A percentile compares a stretch with the other conserved stretches of the same genome.
phyloP scores from a whole-genome alignment of 2,888 invertebrate species.

The Drosophila ezoana region DNA sequence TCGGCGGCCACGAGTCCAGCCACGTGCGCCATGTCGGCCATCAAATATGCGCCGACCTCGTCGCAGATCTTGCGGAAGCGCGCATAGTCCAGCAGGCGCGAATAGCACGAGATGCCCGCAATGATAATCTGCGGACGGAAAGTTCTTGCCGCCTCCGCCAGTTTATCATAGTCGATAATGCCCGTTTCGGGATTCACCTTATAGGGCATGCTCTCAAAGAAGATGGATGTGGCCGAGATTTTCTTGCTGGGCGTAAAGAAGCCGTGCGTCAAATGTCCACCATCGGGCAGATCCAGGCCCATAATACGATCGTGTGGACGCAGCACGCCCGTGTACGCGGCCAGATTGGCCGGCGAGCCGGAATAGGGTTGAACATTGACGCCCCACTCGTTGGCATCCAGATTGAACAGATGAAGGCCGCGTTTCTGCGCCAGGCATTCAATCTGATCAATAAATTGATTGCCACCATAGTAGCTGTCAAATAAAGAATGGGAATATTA shows the following conservation, averaged over 20 bases:
- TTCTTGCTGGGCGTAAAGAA: constrained; percentile 96
- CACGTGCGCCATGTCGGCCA: constrained; percentile 98
- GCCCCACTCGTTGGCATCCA: constrained; percentile 96
- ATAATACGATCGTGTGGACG: constrained; percentile 98
- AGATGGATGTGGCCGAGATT: constrained; percentile 98
- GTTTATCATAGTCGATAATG: constrained; percentile 95
- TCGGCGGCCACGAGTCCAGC: constrained; percentile 96
- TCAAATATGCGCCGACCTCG: constrained; percentile 92
- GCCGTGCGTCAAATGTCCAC: constrained; percentile 97
- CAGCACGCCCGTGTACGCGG: constrained; percentile 95
- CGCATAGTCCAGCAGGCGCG: constrained; percentile 95
- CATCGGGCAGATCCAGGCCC: constrained; percentile 98
- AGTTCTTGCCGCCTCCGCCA: constrained; percentile 92
- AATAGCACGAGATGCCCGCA: constrained; percentile 97
- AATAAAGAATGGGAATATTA: not conserved
- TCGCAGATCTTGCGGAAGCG: constrained; percentile 94
- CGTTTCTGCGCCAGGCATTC: constrained; percentile 95
- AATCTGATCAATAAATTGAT: constrained; percentile 97
- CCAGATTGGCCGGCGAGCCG: constrained; percentile 97
- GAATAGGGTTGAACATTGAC: constrained; percentile 99
- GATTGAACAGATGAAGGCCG: constrained; percentile 92
- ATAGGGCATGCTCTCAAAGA: constrained; percentile 99
- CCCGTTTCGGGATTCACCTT: constrained; percentile 94
- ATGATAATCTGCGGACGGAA: constrained; percentile 97
- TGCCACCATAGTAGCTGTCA: constrained; percentile 97